Evolutionary conservation across 35 echinoderm and acorn worm genomes (phyloP).

Genomic region (Chiridota heheva): DNA sequence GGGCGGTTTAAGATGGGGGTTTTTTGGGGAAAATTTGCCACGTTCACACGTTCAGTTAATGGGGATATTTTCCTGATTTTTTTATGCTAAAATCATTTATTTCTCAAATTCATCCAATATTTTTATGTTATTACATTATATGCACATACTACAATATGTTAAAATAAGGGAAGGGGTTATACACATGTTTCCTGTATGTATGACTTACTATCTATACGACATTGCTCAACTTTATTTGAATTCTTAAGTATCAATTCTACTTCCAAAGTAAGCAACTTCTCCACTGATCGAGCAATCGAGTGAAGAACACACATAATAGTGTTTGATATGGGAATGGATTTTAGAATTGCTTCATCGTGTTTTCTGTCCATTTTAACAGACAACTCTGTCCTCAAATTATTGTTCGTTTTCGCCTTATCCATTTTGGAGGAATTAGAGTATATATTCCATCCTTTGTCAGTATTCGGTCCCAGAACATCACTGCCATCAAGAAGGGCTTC

Average conservation of each 20-base stretch:
- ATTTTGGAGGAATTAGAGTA: too few species aligned
- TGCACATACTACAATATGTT: too few species aligned
- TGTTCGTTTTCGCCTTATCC: background rate
- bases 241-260: slow-evolving; percentile 5
- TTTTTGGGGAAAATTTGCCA: too few species aligned
- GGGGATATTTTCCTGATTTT: too few species aligned
- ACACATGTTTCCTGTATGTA: slow-evolving; percentile 17
- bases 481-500: slow-evolving; percentile 11
- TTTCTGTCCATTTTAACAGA: background rate
- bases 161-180: too few species aligned
- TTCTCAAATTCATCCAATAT: too few species aligned
- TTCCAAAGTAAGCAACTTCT: slow-evolving; percentile 10
- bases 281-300: background rate
- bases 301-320: slow-evolving; percentile 9
- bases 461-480: background rate
- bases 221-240: slow-evolving; percentile 1
- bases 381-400: background rate
- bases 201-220: background rate
- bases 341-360: background rate
- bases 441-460: slow-evolving; percentile 6
- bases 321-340: background rate
- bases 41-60: too few species aligned
- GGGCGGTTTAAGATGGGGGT: too few species aligned
- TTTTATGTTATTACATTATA: too few species aligned
- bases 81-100: too few species aligned